phyloP scores from a whole-genome alignment of 2,888 invertebrate species.

The Stictocephala bisonia region DNA sequence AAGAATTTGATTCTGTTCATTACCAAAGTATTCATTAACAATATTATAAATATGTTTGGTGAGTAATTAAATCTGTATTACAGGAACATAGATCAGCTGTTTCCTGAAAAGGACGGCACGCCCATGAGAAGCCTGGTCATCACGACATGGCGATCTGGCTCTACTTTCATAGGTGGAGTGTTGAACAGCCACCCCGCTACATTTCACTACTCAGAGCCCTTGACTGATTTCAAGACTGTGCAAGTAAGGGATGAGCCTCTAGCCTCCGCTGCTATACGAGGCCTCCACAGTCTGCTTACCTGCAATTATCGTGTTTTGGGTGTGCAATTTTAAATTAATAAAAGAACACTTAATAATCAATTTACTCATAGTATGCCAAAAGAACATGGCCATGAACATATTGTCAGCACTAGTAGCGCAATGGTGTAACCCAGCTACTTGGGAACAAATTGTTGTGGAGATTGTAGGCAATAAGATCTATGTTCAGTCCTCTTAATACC shows the following conservation, averaged over 20 bases:
- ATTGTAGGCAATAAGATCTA: too few relatives aligned
- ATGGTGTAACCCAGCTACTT: too few relatives aligned
- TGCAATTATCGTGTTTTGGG: constrained; percentile 81
- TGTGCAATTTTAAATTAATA: too few relatives aligned
- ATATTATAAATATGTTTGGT: neutral
- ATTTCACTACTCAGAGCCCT: constrained; percentile 91
- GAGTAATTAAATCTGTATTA: neutral
- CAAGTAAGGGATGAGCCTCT: constrained; percentile 82
- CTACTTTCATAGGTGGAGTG: constrained; percentile 89
- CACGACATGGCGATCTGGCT: constrained; percentile 92
- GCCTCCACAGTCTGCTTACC: constrained; percentile 77
- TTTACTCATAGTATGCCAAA: too few relatives aligned
- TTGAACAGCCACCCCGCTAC: constrained; percentile 86
- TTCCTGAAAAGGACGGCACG: constrained; percentile 76
- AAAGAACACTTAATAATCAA: too few relatives aligned
- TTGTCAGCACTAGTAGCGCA: too few relatives aligned
- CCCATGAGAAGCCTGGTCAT: constrained; percentile 82
- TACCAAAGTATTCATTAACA: too few relatives aligned
- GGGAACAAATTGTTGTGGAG: too few relatives aligned
- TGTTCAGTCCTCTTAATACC: too few relatives aligned
- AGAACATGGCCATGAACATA: too few relatives aligned
- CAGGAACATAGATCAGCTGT: constrained; percentile 74
- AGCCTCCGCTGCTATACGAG: constrained; percentile 74
- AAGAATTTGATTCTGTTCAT: too few relatives aligned
- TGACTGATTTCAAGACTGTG: constrained; percentile 83